These are phyloP conservation scores for Catharus ustulatus DNA, from an alignment of 2,797 vertebrate species.

Conservation along the genomic window DNA sequence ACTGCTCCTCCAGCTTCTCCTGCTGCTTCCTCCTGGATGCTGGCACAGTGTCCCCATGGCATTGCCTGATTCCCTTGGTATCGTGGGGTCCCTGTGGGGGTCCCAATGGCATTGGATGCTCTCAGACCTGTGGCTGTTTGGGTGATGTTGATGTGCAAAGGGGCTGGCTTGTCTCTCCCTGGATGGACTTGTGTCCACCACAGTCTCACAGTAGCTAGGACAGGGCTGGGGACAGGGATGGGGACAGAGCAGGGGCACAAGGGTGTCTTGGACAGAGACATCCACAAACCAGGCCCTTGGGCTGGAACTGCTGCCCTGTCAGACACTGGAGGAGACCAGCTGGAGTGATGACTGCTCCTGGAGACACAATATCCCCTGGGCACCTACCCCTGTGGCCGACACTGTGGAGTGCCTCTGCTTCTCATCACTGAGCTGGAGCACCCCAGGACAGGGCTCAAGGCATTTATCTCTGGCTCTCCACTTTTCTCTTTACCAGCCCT, in stretches of 20 bases:
- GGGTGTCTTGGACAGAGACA: neutral
- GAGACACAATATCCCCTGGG: neutral
- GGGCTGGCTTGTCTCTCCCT: neutral
- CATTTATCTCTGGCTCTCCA: neutral
- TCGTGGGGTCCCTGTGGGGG: neutral
- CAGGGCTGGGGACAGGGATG: neutral
- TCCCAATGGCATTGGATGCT: fast-evolving
- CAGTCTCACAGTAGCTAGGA: fast-evolving
- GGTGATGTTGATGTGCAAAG: neutral
- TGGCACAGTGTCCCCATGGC: neutral
- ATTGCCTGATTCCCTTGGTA: neutral
- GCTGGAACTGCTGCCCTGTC: neutral
- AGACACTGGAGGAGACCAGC: neutral
- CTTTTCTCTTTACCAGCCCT: neutral
- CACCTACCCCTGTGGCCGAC: neutral
- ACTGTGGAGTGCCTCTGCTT: neutral
- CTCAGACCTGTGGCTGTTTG: neutral
- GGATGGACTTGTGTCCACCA: neutral
- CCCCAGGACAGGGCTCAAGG: neutral
- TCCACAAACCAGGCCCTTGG: neutral
- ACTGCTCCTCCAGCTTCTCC: neutral
- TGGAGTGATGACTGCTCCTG: fast-evolving
- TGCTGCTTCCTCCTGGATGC: neutral
- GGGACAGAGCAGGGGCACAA: neutral
- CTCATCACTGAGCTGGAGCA: fast-evolving